phyloP scores from a whole-genome alignment of 1,140 invertebrate species.

The Amyelois transitella region DNA sequence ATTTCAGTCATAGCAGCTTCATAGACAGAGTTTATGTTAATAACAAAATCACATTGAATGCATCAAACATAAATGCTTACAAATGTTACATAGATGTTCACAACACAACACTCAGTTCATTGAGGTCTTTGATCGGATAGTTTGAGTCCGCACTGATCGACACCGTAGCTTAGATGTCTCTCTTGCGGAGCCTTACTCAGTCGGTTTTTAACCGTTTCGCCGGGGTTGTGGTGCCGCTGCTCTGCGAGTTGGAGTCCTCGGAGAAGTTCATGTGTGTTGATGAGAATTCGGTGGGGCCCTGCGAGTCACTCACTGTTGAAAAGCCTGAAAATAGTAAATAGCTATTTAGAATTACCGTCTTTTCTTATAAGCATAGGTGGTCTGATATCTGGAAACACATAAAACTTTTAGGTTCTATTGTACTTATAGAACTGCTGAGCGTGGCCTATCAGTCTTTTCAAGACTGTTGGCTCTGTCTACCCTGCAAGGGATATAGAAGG shows the following conservation, averaged over 20 bases:
- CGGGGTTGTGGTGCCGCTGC: conserved; percentile 82
- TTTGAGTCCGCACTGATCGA: not conserved
- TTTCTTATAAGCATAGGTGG: no score
- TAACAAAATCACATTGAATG: not conserved
- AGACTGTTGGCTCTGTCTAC: no score
- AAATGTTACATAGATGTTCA: conserved; percentile 14
- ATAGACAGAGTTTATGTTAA: no score
- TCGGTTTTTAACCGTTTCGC: conserved; percentile 86
- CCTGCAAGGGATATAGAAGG: no score
- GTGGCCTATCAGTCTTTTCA: no score
- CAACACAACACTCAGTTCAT: conserved; percentile 10
- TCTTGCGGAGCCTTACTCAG: conserved; percentile 31
- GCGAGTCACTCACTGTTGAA: conserved; percentile 91
- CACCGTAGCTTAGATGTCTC: not conserved
- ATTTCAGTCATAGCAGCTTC: no score
- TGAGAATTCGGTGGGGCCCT: conserved; percentile 88
- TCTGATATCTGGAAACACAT: not conserved
- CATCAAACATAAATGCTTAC: conserved; percentile 7
- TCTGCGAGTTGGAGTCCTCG: conserved; percentile 92
- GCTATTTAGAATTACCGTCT: no score
- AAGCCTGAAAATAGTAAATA: conserved; percentile 78
- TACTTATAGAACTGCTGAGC: no score
- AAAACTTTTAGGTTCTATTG: not conserved
- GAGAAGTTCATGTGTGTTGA: conserved; percentile 89
- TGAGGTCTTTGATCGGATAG: not conserved